phyloP scores from a whole-genome alignment of 2,797 vertebrate genomes.

The Aratinga solstitialis region DNA sequence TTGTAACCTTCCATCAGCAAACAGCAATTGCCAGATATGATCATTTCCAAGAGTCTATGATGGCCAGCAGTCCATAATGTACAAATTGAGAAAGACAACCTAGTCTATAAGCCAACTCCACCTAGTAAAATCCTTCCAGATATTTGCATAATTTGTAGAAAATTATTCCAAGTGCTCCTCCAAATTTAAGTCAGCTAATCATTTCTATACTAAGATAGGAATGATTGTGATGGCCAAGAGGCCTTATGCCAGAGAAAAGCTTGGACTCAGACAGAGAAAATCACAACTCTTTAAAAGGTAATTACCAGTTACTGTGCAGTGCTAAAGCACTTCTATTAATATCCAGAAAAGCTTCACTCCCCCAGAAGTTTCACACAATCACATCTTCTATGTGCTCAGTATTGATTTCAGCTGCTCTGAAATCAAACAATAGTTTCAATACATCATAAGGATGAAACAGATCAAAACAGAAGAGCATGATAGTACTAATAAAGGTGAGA shows the following conservation, averaged over 20 bases:
- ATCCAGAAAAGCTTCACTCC: conserved; percentile 4
- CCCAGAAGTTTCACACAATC: background rate
- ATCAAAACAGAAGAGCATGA: background rate
- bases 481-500: background rate
- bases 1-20: background rate
- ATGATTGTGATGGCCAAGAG: background rate
- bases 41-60: background rate
- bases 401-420: conserved; percentile 8
- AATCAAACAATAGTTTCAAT: background rate
- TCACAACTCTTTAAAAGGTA: conserved; percentile 19
- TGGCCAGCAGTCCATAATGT: accelerated
- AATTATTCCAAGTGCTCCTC: background rate
- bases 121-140: background rate
- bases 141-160: background rate
- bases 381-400: background rate
- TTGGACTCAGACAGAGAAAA: conserved; percentile 20
- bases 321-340: conserved; percentile 17
- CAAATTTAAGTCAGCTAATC: conserved; percentile 1
- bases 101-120: background rate
- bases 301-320: conserved; percentile 19
- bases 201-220: background rate
- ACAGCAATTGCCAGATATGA: background rate
- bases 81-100: background rate
- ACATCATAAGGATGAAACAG: background rate
- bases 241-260: conserved; percentile 1